Evolutionary conservation across 1,140 invertebrate species (phyloP).

Genomic region (Drosophila neocordata): DNA sequence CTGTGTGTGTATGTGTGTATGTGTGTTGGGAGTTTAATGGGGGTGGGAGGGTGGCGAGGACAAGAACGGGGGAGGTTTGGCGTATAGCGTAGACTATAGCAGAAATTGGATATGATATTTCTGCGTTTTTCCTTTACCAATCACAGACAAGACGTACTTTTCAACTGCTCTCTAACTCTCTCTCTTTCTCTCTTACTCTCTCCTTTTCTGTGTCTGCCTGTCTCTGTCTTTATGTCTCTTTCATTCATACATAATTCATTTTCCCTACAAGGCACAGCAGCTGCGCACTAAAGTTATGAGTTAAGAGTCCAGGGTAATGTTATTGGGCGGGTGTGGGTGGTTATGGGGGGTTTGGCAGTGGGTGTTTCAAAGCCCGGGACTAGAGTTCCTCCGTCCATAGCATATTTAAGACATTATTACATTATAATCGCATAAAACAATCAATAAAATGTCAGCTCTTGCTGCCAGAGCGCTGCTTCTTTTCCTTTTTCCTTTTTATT

Average conservation of each 20-base stretch:
- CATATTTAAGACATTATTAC: constrained; percentile 82
- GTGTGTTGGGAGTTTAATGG: neutral
- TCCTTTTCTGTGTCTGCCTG: neutral
- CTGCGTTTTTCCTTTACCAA: constrained; percentile 61
- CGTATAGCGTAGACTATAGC: neutral
- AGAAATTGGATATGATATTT: constrained; percentile 47
- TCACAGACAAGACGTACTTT: constrained; percentile 40
- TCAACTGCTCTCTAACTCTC: neutral
- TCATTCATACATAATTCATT: constrained; percentile 47
- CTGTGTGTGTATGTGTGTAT: neutral
- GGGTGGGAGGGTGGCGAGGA: neutral
- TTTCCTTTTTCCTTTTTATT: neutral
- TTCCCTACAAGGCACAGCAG: constrained; percentile 61
- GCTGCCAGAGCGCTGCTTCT: constrained; percentile 38
- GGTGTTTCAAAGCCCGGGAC: neutral
- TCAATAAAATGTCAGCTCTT: constrained; percentile 78
- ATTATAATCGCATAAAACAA: constrained; percentile 82
- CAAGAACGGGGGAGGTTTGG: neutral
- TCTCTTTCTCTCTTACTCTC: constrained; percentile 11
- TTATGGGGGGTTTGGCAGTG: constrained; percentile 7
- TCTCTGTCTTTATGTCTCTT: constrained; percentile 14
- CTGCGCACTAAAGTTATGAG: constrained; percentile 61
- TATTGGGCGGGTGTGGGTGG: neutral
- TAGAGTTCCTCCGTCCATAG: constrained; percentile 22
- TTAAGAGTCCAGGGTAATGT: neutral